These are phyloP conservation scores for Holacanthus passer DNA, from an alignment of 2,113 vertebrate genomes.

Conservation along the genomic window DNA sequence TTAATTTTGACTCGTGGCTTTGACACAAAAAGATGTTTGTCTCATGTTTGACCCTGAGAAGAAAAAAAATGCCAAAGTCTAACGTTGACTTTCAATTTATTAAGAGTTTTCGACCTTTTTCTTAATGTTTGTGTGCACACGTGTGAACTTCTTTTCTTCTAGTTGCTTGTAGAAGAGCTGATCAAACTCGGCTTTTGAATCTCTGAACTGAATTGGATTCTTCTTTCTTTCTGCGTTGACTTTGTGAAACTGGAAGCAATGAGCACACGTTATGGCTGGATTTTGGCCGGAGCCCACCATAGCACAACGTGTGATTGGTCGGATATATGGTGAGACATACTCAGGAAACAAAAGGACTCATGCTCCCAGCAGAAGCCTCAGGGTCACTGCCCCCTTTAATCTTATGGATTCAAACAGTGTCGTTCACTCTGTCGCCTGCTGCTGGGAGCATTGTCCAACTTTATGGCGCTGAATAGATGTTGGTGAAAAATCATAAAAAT, in stretches of 20 bases:
- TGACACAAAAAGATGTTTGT: constrained; percentile 15
- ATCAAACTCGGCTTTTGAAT: constrained; percentile 15
- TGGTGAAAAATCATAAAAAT: constrained; percentile 27
- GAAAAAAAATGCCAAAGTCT: constrained; percentile 35
- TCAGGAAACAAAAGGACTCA: constrained; percentile 61
- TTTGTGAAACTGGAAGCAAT: constrained; percentile 23
- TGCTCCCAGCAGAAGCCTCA: constrained; percentile 40
- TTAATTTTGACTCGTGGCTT: constrained; percentile 29
- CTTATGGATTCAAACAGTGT: constrained; percentile 1
- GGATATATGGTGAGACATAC: constrained; percentile 52
- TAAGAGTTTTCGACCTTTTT: constrained; percentile 17
- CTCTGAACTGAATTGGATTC: constrained; percentile 14
- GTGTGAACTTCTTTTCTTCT: constrained; percentile 19
- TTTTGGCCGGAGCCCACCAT: constrained; percentile 22
- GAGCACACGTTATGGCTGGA: constrained; percentile 36
- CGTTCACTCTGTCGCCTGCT: constrained; percentile 21
- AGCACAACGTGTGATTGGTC: constrained; percentile 28
- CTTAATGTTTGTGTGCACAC: constrained; percentile 31
- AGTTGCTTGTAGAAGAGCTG: constrained; percentile 41
- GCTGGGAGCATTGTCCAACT: constrained; percentile 40
- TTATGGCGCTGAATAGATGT: constrained; percentile 15
- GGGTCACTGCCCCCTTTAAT: constrained; percentile 21
- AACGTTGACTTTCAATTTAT: constrained; percentile 44
- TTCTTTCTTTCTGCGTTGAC: constrained; percentile 8
- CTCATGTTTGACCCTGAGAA: constrained; percentile 21